A percentile compares a stretch with the other conserved stretches of the same genome.
phyloP scores from a whole-genome alignment of 2,888 invertebrate species.

The Hylaea fasciaria region DNA sequence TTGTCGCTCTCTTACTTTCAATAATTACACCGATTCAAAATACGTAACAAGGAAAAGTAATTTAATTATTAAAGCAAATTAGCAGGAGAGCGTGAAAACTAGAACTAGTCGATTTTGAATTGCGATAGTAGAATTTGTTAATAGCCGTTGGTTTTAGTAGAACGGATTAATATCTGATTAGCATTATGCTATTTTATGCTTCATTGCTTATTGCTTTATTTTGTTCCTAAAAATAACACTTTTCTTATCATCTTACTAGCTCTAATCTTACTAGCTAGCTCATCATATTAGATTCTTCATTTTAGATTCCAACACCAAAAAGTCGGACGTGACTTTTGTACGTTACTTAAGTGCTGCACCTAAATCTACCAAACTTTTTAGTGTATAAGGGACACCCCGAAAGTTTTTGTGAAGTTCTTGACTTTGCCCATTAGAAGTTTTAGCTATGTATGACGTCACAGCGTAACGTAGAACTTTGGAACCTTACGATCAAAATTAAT shows the following conservation, averaged over 20 bases:
- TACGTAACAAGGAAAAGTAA: conserved; percentile 12
- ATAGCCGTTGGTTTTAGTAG: neutral
- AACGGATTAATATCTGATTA: too few relatives aligned
- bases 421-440: conserved; percentile 61
- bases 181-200: too few relatives aligned
- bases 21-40: conserved; percentile 4
- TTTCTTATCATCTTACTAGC: too few relatives aligned
- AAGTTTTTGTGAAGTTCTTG: conserved; percentile 53
- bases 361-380: conserved; percentile 24
- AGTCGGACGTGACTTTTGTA: conserved; percentile 31
- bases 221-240: neutral
- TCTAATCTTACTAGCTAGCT: too few relatives aligned
- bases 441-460: conserved; percentile 46
- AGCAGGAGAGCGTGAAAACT: neutral
- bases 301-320: neutral
- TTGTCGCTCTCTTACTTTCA: conserved; percentile 17
- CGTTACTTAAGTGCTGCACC: conserved; percentile 2
- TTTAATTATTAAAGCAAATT: conserved; percentile 1
- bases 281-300: neutral
- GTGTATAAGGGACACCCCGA: conserved; percentile 27
- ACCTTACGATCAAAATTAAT: conserved; percentile 65
- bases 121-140: too few relatives aligned
- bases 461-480: conserved; percentile 46
- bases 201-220: too few relatives aligned
- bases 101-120: neutral